These are phyloP conservation scores for Platyura marginata DNA, from an alignment of 1,140 invertebrate species.

Conservation along the genomic window DNA sequence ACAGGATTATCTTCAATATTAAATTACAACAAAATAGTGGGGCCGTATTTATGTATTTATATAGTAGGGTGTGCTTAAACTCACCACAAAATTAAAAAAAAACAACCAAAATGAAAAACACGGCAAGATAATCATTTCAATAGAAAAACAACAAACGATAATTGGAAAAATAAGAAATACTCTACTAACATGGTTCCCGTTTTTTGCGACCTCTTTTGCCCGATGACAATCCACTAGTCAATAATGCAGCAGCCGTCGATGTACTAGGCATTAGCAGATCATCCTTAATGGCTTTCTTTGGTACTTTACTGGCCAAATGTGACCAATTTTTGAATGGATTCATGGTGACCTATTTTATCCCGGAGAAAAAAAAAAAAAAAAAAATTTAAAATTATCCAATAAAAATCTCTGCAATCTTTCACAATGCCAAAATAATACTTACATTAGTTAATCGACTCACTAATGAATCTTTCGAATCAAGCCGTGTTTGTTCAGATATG, in stretches of 20 bases:
- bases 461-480: slow-evolving; percentile 30
- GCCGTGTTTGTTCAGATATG: slow-evolving; percentile 55
- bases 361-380: slow-evolving; percentile 10
- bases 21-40: too few species aligned
- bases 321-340: slow-evolving; percentile 70
- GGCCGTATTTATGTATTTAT: too few species aligned
- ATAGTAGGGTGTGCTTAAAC: too few species aligned
- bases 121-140: too few species aligned
- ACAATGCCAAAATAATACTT: slow-evolving; percentile 4
- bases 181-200: background rate
- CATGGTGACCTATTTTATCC: slow-evolving; percentile 43
- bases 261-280: slow-evolving; percentile 9
- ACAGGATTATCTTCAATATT: too few species aligned
- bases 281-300: slow-evolving; percentile 18
- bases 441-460: slow-evolving; percentile 26
- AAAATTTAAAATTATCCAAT: slow-evolving; percentile 5
- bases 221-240: too few species aligned
- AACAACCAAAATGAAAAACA: too few species aligned
- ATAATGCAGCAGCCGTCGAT: slow-evolving; percentile 8
- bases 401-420: slow-evolving; percentile 5
- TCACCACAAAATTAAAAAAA: too few species aligned
- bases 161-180: background rate
- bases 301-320: slow-evolving; percentile 26
- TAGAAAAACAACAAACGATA: too few species aligned
- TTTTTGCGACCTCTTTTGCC: slow-evolving; percentile 7